Evolutionary conservation across 1,140 invertebrate species (phyloP).

Genomic region (Rhyzopertha dominica): DNA sequence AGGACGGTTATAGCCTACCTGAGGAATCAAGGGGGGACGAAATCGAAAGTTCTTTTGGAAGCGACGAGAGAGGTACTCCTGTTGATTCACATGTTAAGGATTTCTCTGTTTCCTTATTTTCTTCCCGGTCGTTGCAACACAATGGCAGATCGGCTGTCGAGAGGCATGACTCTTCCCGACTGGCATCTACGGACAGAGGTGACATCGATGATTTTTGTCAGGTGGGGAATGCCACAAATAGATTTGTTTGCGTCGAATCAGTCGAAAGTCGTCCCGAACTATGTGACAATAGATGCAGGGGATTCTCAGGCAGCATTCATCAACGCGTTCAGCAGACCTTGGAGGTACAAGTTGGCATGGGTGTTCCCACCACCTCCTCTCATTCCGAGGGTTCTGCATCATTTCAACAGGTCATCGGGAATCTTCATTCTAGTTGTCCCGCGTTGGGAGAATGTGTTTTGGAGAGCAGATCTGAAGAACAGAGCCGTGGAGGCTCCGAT

Average conservation of each 20-base stretch:
- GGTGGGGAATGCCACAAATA: slow-evolving; percentile 11
- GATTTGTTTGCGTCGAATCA: slow-evolving; percentile 9
- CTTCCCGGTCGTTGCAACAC: not conserved
- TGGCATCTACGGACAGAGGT: slow-evolving; percentile 7
- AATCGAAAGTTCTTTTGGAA: not conserved
- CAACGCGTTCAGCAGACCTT: slow-evolving; percentile 12
- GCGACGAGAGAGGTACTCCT: not conserved
- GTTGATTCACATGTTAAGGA: not conserved
- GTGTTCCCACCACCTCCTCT: slow-evolving; percentile 20
- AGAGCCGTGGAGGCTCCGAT: slow-evolving; percentile 28
- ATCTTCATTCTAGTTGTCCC: slow-evolving; percentile 32
- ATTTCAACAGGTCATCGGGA: slow-evolving; percentile 17
- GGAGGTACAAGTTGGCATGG: slow-evolving; percentile 7
- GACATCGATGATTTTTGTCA: slow-evolving; percentile 5
- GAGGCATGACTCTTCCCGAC: slow-evolving; percentile 1
- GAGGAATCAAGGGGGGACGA: not conserved
- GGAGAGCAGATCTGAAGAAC: slow-evolving; percentile 35
- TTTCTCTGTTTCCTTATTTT: not conserved
- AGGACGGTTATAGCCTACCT: slow-evolving; percentile 22
- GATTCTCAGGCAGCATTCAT: slow-evolving; percentile 5
- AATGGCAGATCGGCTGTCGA: slow-evolving; percentile 6
- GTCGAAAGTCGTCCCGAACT: slow-evolving; percentile 1
- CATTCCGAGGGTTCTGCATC: slow-evolving; percentile 24
- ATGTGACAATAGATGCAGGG: slow-evolving; percentile 8
- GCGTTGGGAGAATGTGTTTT: slow-evolving; percentile 38